Evolutionary conservation across 2,113 vertebrate genomes (phyloP), one percentile per base, ranked within the genome.

Genomic region (Furnarius figulus): DNA sequence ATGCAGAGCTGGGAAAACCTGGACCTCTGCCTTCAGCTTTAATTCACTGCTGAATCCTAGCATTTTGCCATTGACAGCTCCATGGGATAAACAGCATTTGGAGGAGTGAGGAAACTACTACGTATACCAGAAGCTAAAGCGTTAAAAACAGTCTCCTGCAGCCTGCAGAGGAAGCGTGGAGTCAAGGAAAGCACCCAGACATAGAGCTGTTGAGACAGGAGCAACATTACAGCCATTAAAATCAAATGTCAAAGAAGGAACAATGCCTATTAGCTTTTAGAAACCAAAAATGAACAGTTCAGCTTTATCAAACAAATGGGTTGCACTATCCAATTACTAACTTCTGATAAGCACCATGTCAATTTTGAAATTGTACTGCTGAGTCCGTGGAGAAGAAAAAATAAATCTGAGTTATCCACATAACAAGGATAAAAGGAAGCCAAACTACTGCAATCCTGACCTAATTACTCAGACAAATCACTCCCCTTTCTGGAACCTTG

Each of bases 201-300:
- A 30, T 91, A 91, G 52, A 95, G 86, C 76, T 94, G 76, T 93
- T 95, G 79, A 97, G 96, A 97, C 93, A 94, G 95, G 79, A 96
- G 84, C 94, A 97, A 97, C 89, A 96, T 96, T 96, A 96, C 92
- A 97, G 91, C 95, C 96, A 97, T 97, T 97, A 97, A 96, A 97
- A 97, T 97, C 96, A 97, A 96, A 97, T 89, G 96, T 97, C 97
- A 97, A 39, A 91, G 94, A 91, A 96, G 73, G 74, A 94, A 81
- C 89, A 93, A 81, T 96, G 96, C 95, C 96, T 95, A 95, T 97
- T 97, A 97, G 85, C 97, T 97, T 96, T 95, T 90, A 93, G 90
- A 97, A 94, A 86, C 91, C 50, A 81, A 94, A 95, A 97, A 62
- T 24, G 84, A 96, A 90, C 90, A 74, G 96, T 95, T 96, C 97